These are phyloP conservation scores for Camponotus vicinus DNA, from an alignment of 1,140 invertebrate genomes.

Conservation along the genomic window DNA sequence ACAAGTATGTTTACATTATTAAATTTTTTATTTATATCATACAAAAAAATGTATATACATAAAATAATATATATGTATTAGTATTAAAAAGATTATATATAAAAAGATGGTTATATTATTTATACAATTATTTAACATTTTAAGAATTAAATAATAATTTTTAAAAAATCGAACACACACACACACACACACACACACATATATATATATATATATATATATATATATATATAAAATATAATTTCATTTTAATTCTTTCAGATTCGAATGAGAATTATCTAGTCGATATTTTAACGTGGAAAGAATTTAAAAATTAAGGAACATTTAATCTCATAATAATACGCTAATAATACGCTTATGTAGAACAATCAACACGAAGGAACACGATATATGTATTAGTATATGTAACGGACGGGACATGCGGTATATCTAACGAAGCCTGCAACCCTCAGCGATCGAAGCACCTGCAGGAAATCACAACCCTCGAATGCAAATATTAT, in stretches of 20 bases:
- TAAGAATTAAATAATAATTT: slow-evolving; percentile 6
- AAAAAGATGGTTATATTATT: neutral
- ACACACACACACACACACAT: neutral
- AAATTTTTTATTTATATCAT: neutral
- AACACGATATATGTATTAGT: neutral
- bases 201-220: neutral
- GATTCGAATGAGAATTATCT: neutral
- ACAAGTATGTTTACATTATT: no score
- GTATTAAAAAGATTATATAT: neutral
- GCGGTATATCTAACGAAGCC: slow-evolving; percentile 77
- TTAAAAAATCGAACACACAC: neutral
- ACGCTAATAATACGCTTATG: slow-evolving; percentile 34
- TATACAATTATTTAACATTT: neutral
- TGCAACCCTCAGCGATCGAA: slow-evolving; percentile 67
- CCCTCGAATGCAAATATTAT: slow-evolving; percentile 85
- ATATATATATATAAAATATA: neutral
- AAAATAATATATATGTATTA: no score
- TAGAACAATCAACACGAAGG: slow-evolving; percentile 32
- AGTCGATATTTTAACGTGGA: neutral
- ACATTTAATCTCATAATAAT: neutral
- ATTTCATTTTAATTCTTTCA: neutral
- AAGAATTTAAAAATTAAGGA: neutral
- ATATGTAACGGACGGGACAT: slow-evolving; percentile 68
- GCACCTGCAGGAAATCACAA: slow-evolving; percentile 86
- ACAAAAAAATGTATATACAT: neutral